Percentiles rank a stretch among this genome's conserved stretches.
Evolutionary conservation across 2,113 vertebrate species (phyloP).

Genomic region (Apus apus): DNA sequence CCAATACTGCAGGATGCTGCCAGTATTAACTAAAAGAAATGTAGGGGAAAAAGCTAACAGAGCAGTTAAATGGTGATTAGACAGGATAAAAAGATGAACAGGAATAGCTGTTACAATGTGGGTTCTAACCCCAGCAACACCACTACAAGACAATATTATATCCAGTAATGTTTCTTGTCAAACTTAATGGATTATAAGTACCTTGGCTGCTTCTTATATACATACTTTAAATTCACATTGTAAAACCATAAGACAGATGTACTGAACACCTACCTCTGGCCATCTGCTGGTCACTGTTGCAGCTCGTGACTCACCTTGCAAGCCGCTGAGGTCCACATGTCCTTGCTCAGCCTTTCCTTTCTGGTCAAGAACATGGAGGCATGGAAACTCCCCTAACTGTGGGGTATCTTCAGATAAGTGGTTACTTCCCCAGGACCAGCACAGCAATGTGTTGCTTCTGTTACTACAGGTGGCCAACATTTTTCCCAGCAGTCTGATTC

Average conservation of each 20-base stretch:
- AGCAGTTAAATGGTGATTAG: neutral
- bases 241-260: neutral
- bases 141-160: neutral
- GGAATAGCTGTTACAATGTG: neutral
- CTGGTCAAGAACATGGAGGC: neutral
- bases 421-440: neutral
- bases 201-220: neutral
- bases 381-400: neutral
- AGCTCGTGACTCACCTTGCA: neutral
- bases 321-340: rapidly evolving
- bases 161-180: neutral
- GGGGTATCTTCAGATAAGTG: neutral
- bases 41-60: neutral
- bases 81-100: neutral
- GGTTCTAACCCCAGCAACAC: neutral
- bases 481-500: neutral
- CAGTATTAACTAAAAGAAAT: neutral
- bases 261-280: neutral
- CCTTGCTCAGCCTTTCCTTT: neutral
- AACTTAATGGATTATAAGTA: neutral
- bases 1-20: neutral
- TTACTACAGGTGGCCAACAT: neutral
- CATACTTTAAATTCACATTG: neutral
- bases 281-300: rapidly evolving
- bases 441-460: neutral